Conservation (phyloP, 2,113 vertebrate genomes). For the Pseudorectes ferrugineus region DNA sequence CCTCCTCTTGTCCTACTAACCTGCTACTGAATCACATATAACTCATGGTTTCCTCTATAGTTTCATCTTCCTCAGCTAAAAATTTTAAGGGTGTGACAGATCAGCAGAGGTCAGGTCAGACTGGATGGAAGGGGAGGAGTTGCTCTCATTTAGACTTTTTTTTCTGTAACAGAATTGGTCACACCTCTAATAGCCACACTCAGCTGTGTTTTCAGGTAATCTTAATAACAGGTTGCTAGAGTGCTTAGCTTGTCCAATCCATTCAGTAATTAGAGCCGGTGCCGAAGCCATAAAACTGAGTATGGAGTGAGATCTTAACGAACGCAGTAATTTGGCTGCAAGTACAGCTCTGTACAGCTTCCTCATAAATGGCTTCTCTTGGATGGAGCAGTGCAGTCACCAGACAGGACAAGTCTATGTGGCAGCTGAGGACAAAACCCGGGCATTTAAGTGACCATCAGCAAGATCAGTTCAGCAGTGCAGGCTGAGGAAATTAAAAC, state of each 20-base stretch:
- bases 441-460: background rate
- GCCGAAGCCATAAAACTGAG: background rate
- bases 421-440: background rate
- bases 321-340: background rate
- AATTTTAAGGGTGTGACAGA: background rate
- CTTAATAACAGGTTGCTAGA: constrained; percentile 28
- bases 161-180: background rate
- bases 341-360: background rate
- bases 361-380: background rate
- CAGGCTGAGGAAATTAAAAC: background rate
- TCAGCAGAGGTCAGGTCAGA: constrained; percentile 33
- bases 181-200: constrained; percentile 14
- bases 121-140: constrained; percentile 5
- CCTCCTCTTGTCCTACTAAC: background rate
- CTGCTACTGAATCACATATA: background rate
- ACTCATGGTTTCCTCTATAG: background rate
- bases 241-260: constrained; percentile 19
- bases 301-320: background rate
- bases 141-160: background rate
- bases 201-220: background rate
- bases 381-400: background rate
- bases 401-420: background rate
- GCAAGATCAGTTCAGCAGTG: background rate
- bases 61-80: constrained; percentile 26
- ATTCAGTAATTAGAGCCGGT: background rate